Base-by-base conservation (phyloP, 2,797 vertebrate genomes). In the Borostomias antarcticus region DNA sequence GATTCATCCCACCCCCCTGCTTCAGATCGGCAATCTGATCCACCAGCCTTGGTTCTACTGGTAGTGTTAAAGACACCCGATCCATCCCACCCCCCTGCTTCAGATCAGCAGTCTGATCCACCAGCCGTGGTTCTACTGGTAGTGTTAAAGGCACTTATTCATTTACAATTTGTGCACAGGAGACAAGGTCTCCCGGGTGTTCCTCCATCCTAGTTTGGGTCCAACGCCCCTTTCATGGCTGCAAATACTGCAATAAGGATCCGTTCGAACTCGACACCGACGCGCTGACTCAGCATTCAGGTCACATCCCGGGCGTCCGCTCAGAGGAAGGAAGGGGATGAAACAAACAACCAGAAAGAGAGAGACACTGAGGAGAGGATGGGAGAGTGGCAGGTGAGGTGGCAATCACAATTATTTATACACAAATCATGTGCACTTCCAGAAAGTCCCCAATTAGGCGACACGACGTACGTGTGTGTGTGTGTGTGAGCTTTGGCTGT, bases 201-300 rank as follows among this genome's bases (percentile, higher is more conserved):
- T 76, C 51, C n/a, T n/a, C n/a, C n/a, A 23, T 65, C 76, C 70
- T 70, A 29, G 25, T 70, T 77, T 51, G 66, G 67, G 78, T 70
- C 61, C 71, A 60, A 68, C 64, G 61, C 59, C 74, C 75, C 33
- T 74, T 79, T 67, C 64, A 15, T 69, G 60, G 78, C 76, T 75
- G 79, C 79, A 83, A n/a, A 88, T 82, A 84, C 76, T 85, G 82
- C 75, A 86, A 67, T 66, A 82, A 82, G 63, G 75, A 82, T 76
- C 81, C 68, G 72, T 61, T 80, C 77, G 69, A 58, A 80, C 80
- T 68, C 69, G 76, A 79, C 75, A 80, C 67, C 63, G 68, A 78
- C 72, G 74, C 53, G 40, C 69, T 29, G 51, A 4, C 53, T 73
- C 69, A 63, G 52, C 72, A 56, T 73, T 82, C 68, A 17, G 52